phyloP scores from a whole-genome alignment of 2,797 vertebrate species.

The Coranthus polyacanthus region DNA sequence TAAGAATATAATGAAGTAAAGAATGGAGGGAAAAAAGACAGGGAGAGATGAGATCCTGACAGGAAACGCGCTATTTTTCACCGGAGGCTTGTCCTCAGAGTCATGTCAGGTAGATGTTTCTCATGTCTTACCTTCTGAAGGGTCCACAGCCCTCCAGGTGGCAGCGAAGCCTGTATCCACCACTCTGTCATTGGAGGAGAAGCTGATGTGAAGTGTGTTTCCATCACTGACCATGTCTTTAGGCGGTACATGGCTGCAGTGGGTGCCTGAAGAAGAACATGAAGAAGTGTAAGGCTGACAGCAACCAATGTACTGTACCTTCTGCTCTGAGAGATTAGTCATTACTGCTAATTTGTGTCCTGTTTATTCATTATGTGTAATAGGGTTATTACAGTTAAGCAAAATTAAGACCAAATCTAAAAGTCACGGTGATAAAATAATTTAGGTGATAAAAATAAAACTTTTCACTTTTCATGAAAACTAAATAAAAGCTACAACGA shows the following conservation, averaged over 20 bases:
- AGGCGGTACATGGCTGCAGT: constrained; percentile 78
- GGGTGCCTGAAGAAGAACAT: constrained; percentile 73
- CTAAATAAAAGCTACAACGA: no score
- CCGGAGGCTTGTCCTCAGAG: neutral
- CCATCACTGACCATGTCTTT: constrained; percentile 80
- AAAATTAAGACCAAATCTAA: no score
- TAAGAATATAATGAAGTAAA: neutral
- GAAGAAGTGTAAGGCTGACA: neutral
- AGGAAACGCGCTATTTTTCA: neutral
- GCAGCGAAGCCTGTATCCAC: constrained; percentile 85
- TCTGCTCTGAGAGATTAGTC: neutral
- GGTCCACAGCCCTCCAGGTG: constrained; percentile 80
- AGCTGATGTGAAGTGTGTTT: constrained; percentile 75
- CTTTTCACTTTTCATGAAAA: no score
- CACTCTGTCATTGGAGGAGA: constrained; percentile 82
- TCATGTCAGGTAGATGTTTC: constrained; percentile 7
- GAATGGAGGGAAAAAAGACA: neutral
- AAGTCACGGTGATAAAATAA: no score
- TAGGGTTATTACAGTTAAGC: no score
- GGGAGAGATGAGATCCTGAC: neutral
- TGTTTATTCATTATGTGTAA: no score
- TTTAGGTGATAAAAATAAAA: no score
- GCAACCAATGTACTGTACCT: neutral
- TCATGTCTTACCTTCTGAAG: constrained; percentile 63
- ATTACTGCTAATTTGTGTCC: no score